Conservation (phyloP, 2,113 vertebrate species). For the Sapayoa aenigma region DNA sequence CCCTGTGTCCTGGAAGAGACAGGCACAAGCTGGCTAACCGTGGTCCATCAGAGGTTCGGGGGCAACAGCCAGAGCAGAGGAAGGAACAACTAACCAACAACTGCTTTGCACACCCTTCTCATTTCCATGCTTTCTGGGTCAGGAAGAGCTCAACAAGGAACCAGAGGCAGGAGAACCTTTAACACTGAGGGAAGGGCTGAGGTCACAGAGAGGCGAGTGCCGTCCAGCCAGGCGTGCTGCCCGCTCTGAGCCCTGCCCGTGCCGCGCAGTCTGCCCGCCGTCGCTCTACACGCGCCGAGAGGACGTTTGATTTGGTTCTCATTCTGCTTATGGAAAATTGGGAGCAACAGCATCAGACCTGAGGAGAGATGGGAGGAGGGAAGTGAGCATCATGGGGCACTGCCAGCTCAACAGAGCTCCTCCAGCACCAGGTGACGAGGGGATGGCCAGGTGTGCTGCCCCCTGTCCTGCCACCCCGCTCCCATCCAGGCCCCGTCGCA, state of each 20-base stretch:
- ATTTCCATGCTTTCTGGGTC: conserved; percentile 69
- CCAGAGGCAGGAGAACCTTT: conserved; percentile 71
- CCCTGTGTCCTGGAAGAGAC: not conserved
- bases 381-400: not conserved
- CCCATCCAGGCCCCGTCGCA: not conserved
- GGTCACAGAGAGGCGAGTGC: conserved; percentile 45
- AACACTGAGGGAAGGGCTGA: conserved; percentile 65
- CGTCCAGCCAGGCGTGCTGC: conserved; percentile 26
- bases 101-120: conserved; percentile 68
- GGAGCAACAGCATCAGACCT: conserved; percentile 75
- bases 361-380: conserved; percentile 71
- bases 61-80: not conserved
- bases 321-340: conserved; percentile 79
- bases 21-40: conserved; percentile 9
- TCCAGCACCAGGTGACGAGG: not conserved
- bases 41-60: not conserved
- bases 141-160: conserved; percentile 74
- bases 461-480: accelerated
- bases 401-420: not conserved
- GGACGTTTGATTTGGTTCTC: conserved; percentile 73
- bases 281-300: conserved; percentile 49
- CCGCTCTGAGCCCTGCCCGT: conserved; percentile 59
- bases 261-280: conserved; percentile 11
- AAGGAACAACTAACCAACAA: conserved; percentile 56
- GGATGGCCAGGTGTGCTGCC: not conserved